Conservation (phyloP, 2,113 vertebrate species). For the Oreamnos americanus region DNA sequence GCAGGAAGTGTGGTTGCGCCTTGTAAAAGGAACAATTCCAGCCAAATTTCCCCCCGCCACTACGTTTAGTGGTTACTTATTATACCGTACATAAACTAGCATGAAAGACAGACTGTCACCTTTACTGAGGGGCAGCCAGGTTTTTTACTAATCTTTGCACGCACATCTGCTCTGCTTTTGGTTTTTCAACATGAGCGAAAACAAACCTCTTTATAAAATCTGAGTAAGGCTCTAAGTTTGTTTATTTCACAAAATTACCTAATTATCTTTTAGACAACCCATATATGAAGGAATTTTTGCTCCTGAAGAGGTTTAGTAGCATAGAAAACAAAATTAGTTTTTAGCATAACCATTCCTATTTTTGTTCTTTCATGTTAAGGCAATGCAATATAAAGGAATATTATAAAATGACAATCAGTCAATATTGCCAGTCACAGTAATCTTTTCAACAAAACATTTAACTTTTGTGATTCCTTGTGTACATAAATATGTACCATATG, state of each 20-base stretch:
- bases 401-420: background rate
- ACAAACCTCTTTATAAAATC: background rate
- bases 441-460: background rate
- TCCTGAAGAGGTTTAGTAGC: background rate
- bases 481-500: background rate
- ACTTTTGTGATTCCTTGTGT: background rate
- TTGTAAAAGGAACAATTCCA: constrained; percentile 82
- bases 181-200: constrained; percentile 30
- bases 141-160: constrained; percentile 28
- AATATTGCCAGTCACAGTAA: background rate
- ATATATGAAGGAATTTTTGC: background rate
- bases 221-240: background rate
- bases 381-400: background rate
- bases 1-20: constrained; percentile 85
- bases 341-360: background rate
- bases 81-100: constrained; percentile 83
- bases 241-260: constrained; percentile 20
- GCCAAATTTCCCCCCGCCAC: constrained; percentile 84
- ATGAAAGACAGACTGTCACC: background rate
- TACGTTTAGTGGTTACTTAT: constrained; percentile 85
- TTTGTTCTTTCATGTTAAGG: background rate
- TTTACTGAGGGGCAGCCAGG: background rate
- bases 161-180: background rate
- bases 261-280: background rate
- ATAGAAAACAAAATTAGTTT: background rate